Evolutionary conservation across 2,888 invertebrate genomes (phyloP), one percentile per base, ranked within the genome.

Genomic region (Incurvaria masculella): DNA sequence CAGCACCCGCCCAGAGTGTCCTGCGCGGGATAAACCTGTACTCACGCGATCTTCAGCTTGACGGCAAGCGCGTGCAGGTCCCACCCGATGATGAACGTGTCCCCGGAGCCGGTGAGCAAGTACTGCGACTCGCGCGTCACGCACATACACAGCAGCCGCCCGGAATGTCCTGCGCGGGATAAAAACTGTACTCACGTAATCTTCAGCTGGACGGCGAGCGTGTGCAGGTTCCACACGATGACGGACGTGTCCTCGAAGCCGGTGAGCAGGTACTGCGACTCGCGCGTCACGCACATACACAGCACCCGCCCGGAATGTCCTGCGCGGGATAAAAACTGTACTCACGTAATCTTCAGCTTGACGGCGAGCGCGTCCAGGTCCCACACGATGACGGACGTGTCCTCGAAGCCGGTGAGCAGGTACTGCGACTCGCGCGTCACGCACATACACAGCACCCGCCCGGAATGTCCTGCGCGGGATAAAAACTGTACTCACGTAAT

Each of bases 221-320:
- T 73, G 54, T 76, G 76, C 0, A 78, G 81, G 62, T 94, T 91
- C 94, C 94, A 95, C 1, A 94, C 88, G 48, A 93, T 88, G 55
- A 94, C 88, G 46, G 86, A 89, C 8, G 89, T 87, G 58, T 94
- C 94, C 63, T 94, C 93, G 2, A 94, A 92, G 16, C 94, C 94
- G 16, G 94, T 94, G 50, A 94, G 79, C 23, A 91, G 78, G 69
- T 91, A 88, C 57, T 87, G 86, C 1, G 89, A 87, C 58, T 89
- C 86, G 49, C 86, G 81, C n/a, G 91, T 89, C 49, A 93, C 85
- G 50, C 88, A 82, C 71, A 94, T 82, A 63, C 91, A 92, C 27
- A 89, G 83, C 55, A 94, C 87, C 50, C 85, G 82, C 47, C 85
- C 88, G 40, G 85, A 87, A 66, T 94, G 93, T 57, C 93, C 93